Percentiles rank a stretch among this genome's conserved stretches.
phyloP scores from a whole-genome alignment of 1,140 invertebrate genomes.

The Zeugodacus cucurbitae region DNA sequence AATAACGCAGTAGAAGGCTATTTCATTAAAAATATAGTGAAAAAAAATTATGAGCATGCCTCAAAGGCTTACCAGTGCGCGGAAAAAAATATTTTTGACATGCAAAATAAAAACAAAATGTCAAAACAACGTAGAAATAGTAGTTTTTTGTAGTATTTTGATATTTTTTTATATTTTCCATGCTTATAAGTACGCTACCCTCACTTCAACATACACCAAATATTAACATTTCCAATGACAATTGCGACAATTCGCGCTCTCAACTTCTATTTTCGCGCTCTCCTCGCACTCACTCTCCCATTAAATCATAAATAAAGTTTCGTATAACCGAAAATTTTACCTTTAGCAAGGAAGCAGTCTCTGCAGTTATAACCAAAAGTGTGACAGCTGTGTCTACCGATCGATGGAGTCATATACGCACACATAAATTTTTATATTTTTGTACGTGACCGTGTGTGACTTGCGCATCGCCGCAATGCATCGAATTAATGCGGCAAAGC shows the following conservation, averaged over 20 bases:
- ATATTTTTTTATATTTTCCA: too few relatives aligned
- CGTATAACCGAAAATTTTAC: not conserved
- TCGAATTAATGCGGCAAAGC: constrained; percentile 27
- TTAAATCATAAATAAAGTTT: not conserved
- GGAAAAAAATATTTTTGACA: not conserved
- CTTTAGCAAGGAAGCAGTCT: not conserved
- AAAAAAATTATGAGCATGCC: not conserved
- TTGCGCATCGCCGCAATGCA: not conserved
- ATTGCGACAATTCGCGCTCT: not conserved
- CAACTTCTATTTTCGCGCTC: not conserved
- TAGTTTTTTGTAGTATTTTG: not conserved
- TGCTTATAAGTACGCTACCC: not conserved
- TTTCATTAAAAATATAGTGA: not conserved
- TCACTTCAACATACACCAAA: not conserved
- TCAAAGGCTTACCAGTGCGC: not conserved
- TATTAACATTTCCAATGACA: not conserved
- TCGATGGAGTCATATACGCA: not conserved
- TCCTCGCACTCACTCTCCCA: not conserved
- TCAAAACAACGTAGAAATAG: not conserved
- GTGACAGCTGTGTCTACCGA: constrained; percentile 1
- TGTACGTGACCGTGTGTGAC: not conserved
- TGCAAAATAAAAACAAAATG: not conserved
- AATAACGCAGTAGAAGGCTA: not conserved
- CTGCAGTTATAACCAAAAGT: not conserved
- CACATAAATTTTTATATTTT: not conserved